Base-by-base conservation (phyloP, 2,797 vertebrate species). In the Alectoris magna region DNA sequence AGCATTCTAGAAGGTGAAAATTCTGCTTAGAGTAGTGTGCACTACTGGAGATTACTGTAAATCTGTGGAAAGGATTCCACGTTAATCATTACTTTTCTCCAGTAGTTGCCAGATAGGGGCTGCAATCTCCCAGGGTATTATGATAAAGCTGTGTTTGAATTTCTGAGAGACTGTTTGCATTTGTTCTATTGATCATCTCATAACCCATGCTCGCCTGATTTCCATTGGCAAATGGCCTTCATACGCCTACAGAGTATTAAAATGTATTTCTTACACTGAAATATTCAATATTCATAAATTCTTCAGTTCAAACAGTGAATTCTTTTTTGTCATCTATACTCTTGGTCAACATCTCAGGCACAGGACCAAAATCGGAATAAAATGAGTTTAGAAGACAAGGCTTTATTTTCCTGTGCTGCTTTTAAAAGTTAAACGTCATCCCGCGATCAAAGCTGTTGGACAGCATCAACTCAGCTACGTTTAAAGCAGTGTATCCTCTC, bases 1-100 rank as follows among this genome's bases (percentile, higher is more conserved):
- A 34, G 73, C 34, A 16, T 92, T 87, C 60, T 80, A 53, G 31
- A 88, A 95, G 43, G 44, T 81, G 36, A 79, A 87, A 87, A 73
- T n/a, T 77, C 36, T n/a, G 29, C 46, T 88, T 72, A 43, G 56
- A 44, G 48, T 58, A 71, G 60, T 14, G 14, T 22, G 3, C 62
- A 31, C 43, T 77, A 8, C 26, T 58, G 51, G 44, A 74, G 58
- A 10, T 70, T 76, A 64, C 43, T 56, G 23, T 51, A 87, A 80
- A 46, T 36, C 62, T 13, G 34, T 71, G 58, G 53, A 68, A 85
- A 80, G 6, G 11, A 44, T 71, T 87, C 23, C 44, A 49, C 31
- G 82, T 89, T 87, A 93, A 81, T 76, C 39, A 77, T 91, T 76
- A 11, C 24, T 64, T 87, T 77, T 18, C 26, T 78, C 63, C 63